Percentiles rank a stretch among this genome's conserved stretches.
These are phyloP conservation scores for Trachymyrmex septentrionalis DNA, from an alignment of 1,140 invertebrate genomes.

Conservation along the genomic window DNA sequence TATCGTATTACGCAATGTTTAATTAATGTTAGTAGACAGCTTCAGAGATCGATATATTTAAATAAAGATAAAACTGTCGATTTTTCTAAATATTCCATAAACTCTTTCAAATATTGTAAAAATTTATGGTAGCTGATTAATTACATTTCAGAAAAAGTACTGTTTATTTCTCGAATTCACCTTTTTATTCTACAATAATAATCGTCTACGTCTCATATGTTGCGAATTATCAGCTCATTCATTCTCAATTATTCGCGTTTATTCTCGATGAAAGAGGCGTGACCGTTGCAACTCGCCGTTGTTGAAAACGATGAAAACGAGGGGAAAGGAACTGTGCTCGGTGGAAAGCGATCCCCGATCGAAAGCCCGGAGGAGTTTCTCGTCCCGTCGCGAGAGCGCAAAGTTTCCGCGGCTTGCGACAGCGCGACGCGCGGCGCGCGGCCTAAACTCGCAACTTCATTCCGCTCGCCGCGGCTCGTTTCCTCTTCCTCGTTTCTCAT, in stretches of 20 bases:
- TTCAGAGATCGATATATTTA: background rate
- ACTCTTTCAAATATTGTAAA: background rate
- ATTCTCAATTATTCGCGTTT: conserved; percentile 14
- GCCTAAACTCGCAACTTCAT: conserved; percentile 75
- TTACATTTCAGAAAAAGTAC: background rate
- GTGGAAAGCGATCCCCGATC: conserved; percentile 32
- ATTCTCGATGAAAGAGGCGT: background rate
- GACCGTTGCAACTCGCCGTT: background rate
- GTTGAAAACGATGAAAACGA: conserved; percentile 40
- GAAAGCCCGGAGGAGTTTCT: conserved; percentile 64
- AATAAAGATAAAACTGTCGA: background rate
- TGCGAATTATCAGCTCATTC: background rate
- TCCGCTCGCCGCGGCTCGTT: conserved; percentile 51
- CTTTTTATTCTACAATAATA: background rate
- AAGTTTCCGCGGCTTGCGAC: conserved; percentile 74
- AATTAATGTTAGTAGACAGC: background rate
- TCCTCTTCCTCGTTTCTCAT: conserved; percentile 51
- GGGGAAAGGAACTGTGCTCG: background rate
- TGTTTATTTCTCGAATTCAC: background rate
- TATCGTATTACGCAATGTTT: background rate
- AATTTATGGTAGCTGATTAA: background rate
- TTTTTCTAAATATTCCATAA: background rate
- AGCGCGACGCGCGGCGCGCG: conserved; percentile 19
- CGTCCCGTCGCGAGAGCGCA: conserved; percentile 57
- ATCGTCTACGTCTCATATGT: background rate